Evolutionary conservation across 92 coral and sea anemone genomes (phyloP).

Genomic region (Siderastrea siderea): DNA sequence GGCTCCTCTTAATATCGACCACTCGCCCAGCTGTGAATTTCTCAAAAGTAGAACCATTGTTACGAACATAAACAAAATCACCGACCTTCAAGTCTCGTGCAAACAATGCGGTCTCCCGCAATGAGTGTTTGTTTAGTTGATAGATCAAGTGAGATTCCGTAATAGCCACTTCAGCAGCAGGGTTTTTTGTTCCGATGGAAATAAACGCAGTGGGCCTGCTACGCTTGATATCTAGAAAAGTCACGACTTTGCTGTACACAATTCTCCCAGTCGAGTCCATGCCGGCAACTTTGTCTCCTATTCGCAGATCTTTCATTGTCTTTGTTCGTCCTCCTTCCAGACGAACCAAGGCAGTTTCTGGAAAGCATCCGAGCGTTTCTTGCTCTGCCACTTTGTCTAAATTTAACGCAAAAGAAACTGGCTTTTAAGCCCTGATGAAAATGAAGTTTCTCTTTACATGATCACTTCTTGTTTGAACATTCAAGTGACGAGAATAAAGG

Average conservation of each 20-base stretch:
- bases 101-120: constrained; percentile 66
- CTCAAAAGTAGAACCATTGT: constrained; percentile 40
- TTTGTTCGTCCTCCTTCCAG: constrained; percentile 68
- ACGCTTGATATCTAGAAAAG: constrained; percentile 91
- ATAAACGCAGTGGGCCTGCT: constrained; percentile 55
- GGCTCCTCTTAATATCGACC: constrained; percentile 35
- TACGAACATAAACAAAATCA: constrained; percentile 75
- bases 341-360: constrained; percentile 67
- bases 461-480: no score
- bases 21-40: constrained; percentile 81
- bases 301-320: constrained; percentile 65
- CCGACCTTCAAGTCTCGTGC: constrained; percentile 82
- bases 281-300: constrained; percentile 82
- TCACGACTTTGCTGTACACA: constrained; percentile 82
- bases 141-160: constrained; percentile 94
- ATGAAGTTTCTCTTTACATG: background rate
- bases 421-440: background rate
- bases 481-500: no score
- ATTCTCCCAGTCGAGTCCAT: constrained; percentile 70
- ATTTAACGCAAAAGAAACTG: constrained; percentile 12
- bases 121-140: constrained; percentile 85
- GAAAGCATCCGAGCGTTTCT: constrained; percentile 67
- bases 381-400: constrained; percentile 51
- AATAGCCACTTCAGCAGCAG: constrained; percentile 75
- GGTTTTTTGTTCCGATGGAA: constrained; percentile 75